These are phyloP conservation scores for Sitta europaea DNA, from an alignment of 2,113 vertebrate species.

Conservation along the genomic window DNA sequence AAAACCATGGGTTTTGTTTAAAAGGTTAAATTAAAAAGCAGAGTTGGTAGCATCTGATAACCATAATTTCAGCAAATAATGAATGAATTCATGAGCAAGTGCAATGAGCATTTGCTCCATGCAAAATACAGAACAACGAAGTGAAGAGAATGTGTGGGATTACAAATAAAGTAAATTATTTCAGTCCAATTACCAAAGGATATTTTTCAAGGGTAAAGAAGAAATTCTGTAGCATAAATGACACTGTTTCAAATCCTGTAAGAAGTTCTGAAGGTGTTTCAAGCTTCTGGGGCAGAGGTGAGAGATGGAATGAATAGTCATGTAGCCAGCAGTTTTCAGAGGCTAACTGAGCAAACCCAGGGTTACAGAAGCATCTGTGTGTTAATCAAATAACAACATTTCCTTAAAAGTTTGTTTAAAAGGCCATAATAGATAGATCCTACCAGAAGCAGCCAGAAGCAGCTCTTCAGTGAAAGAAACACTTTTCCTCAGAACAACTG, in stretches of 20 bases:
- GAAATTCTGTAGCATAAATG: not conserved
- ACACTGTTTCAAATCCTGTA: not conserved
- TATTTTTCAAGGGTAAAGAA: not conserved
- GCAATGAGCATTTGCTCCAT: not conserved
- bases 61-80: not conserved
- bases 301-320: slow-evolving; percentile 12
- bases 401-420: slow-evolving; percentile 41
- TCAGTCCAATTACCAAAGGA: not conserved
- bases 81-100: not conserved
- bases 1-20: slow-evolving; percentile 33
- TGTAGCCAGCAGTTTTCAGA: slow-evolving; percentile 62
- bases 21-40: slow-evolving; percentile 46
- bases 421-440: slow-evolving; percentile 79
- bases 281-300: not conserved
- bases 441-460: slow-evolving; percentile 94
- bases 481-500: slow-evolving; percentile 92
- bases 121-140: slow-evolving; percentile 4
- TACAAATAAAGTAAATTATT: not conserved
- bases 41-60: slow-evolving; percentile 52
- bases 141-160: not conserved
- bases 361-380: slow-evolving; percentile 28
- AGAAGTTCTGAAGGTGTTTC: not conserved
- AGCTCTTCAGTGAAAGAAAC: slow-evolving; percentile 98
- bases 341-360: not conserved
- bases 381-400: slow-evolving; percentile 28